Evolutionary conservation across 1,140 invertebrate genomes (phyloP).

Genomic region (Musca domestica): DNA sequence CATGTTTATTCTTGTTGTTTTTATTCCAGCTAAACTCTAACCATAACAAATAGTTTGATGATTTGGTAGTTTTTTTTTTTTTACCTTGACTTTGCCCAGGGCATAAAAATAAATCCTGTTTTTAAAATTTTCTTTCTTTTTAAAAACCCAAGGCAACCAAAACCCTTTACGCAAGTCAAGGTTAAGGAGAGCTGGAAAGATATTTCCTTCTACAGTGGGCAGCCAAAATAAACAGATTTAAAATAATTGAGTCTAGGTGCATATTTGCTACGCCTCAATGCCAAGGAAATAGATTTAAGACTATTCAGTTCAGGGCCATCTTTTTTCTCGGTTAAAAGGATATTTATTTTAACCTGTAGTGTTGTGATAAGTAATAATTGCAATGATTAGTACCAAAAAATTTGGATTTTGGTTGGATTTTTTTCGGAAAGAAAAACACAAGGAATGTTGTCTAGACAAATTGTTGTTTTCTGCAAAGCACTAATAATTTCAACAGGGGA

Average conservation of each 20-base stretch:
- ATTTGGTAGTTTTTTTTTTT: neutral
- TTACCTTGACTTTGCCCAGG: neutral
- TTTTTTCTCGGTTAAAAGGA: no score
- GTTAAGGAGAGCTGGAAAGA: no score
- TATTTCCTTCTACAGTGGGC: no score
- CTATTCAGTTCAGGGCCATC: no score
- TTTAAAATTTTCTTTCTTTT: no score
- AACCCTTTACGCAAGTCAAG: constrained; percentile 8
- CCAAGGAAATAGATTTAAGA: neutral
- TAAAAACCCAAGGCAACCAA: neutral
- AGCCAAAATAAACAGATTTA: no score
- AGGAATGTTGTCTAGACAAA: neutral
- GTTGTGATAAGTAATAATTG: constrained; percentile 9
- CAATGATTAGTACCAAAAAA: constrained; percentile 23
- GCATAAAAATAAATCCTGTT: neutral
- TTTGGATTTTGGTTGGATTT: no score
- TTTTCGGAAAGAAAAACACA: no score
- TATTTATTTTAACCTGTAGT: neutral
- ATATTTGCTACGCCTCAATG: neutral
- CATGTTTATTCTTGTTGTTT: no score
- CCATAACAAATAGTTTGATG: constrained; percentile 3
- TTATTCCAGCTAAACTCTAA: neutral
- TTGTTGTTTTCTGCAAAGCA: no score
- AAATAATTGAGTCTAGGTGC: no score
- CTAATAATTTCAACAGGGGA: no score